Conservation (phyloP, 2,113 vertebrate species). For the Xiphophorus couchianus region DNA sequence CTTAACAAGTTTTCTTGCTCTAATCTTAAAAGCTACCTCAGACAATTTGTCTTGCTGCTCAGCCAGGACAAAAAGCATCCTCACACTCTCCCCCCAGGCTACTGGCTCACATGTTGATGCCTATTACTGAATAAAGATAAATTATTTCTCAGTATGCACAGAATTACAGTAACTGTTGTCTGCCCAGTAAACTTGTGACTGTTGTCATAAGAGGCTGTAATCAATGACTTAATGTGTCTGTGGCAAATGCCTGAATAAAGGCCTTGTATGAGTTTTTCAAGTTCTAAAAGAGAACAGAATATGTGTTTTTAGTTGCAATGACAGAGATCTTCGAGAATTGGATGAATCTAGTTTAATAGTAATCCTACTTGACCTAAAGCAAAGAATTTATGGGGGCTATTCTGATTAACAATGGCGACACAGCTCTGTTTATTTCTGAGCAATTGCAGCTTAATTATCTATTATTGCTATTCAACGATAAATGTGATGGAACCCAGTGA, state of each 20-base stretch:
- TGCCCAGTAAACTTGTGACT: slow-evolving; percentile 48
- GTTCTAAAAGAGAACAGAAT: background rate
- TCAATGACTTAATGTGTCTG: slow-evolving; percentile 23
- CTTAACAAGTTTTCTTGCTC: background rate
- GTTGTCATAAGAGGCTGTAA: slow-evolving; percentile 41
- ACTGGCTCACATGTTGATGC: slow-evolving; percentile 16
- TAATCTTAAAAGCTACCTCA: background rate
- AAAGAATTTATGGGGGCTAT: background rate
- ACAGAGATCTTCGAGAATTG: background rate
- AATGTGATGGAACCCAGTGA: background rate
- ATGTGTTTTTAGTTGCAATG: background rate
- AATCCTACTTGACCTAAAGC: background rate
- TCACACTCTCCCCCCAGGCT: background rate
- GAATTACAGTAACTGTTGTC: slow-evolving; percentile 16
- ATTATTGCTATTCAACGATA: slow-evolving; percentile 33
- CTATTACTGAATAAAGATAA: slow-evolving; percentile 32
- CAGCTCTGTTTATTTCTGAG: background rate
- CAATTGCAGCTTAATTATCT: slow-evolving; percentile 2
- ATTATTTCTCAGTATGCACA: background rate
- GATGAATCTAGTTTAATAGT: background rate
- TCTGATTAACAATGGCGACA: background rate
- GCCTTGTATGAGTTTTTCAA: slow-evolving; percentile 26
- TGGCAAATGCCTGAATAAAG: slow-evolving; percentile 21
- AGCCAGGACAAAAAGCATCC: background rate
- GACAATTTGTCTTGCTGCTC: background rate